Percentiles rank a stretch among this genome's conserved stretches.
These are phyloP conservation scores for Trinorchestia longiramus DNA, from an alignment of 1,140 invertebrate genomes.

Conservation along the genomic window DNA sequence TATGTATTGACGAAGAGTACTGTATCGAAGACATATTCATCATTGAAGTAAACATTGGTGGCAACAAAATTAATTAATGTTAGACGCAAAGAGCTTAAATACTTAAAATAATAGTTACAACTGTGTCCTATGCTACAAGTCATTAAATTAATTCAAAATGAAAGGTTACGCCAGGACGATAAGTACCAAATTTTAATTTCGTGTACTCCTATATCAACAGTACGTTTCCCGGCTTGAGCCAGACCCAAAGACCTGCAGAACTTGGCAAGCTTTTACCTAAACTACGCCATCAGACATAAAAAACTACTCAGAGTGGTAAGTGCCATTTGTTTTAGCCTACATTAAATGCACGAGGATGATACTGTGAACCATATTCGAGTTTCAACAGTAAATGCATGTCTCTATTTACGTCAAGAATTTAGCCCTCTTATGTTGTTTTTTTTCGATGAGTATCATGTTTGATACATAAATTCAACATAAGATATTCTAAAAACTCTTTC, in stretches of 20 bases:
- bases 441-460: background rate
- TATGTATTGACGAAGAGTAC: background rate
- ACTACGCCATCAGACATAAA: too few relatives aligned
- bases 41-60: background rate
- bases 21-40: background rate
- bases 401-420: background rate
- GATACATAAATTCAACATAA: background rate
- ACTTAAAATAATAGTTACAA: background rate
- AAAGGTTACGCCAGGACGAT: background rate
- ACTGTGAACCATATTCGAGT: background rate
- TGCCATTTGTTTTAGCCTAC: too few relatives aligned
- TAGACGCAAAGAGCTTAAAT: background rate
- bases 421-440: background rate
- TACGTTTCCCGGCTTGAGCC: background rate
- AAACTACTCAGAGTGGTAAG: too few relatives aligned
- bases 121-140: background rate
- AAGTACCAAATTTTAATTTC: background rate
- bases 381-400: background rate
- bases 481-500: background rate
- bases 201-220: background rate
- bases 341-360: too few relatives aligned
- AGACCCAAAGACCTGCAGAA: background rate
- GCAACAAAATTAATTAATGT: background rate
- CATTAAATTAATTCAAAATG: background rate
- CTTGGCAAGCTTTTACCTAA: too few relatives aligned